Conservation (phyloP, 1,140 invertebrate species). For the Hylaeus anthracinus region DNA sequence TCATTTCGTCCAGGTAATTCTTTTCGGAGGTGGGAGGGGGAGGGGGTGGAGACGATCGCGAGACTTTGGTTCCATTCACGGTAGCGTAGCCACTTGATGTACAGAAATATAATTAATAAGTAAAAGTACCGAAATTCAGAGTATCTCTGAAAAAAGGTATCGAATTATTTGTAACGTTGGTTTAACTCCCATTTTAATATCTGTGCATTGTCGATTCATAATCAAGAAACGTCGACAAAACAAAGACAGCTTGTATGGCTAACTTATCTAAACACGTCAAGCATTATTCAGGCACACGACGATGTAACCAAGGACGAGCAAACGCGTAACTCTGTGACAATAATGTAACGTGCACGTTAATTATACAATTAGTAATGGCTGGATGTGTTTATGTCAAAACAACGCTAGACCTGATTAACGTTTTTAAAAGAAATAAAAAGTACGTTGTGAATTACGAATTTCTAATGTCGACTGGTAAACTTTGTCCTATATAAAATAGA, state of each 20-base stretch:
- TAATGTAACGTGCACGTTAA: constrained; percentile 28
- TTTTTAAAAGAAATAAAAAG: background rate
- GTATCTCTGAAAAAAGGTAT: no score
- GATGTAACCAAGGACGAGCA: constrained; percentile 18
- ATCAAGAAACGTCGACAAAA: background rate
- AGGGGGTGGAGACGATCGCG: background rate
- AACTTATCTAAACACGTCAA: constrained; percentile 5
- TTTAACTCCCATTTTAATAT: no score
- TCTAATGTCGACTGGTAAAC: no score
- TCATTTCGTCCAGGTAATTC: constrained; percentile 3
- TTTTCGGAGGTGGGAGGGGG: background rate
- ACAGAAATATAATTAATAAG: no score
- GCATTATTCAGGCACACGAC: background rate
- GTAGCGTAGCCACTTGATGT: no score
- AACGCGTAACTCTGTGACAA: constrained; percentile 16
- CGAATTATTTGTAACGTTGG: no score
- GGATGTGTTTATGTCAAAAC: background rate
- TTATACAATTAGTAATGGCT: constrained; percentile 20
- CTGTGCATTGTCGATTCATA: background rate
- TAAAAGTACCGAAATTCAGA: no score
- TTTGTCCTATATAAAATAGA: no score
- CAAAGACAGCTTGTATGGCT: background rate
- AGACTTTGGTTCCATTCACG: no score
- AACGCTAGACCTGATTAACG: background rate
- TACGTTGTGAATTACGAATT: no score